Conservation (phyloP, 2,797 vertebrate species). For the Mus spretus region DNA sequence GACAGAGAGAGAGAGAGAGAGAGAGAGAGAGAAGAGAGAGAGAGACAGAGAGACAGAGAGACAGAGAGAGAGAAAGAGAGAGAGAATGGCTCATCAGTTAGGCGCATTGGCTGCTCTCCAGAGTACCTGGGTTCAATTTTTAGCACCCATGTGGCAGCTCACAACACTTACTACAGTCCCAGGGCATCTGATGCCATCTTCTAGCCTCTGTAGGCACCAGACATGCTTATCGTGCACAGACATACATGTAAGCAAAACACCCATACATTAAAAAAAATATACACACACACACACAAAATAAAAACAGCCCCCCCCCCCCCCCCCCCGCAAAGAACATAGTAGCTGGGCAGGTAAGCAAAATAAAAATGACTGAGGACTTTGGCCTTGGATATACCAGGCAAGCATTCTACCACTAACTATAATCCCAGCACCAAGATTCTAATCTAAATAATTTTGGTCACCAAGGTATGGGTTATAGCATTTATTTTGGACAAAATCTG, state of each 20-base stretch:
- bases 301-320: background rate
- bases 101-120: background rate
- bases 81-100: background rate
- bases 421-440: background rate
- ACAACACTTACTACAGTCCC: background rate
- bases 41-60: too few relatives aligned
- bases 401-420: background rate
- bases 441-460: constrained; percentile 48
- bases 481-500: constrained; percentile 50
- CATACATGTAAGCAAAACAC: background rate
- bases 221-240: too few relatives aligned
- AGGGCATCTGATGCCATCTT: background rate
- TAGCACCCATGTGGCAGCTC: background rate
- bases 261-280: background rate
- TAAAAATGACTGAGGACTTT: background rate
- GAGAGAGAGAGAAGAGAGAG: too few relatives aligned
- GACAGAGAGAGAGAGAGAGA: too few relatives aligned
- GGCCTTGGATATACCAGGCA: background rate
- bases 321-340: background rate
- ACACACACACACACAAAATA: too few relatives aligned
- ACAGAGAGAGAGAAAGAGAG: too few relatives aligned
- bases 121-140: background rate
- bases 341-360: background rate
- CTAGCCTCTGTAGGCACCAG: background rate
- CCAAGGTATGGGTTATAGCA: background rate